Conservation (phyloP, 2,113 vertebrate species). For the Semicossyphus pulcher region DNA sequence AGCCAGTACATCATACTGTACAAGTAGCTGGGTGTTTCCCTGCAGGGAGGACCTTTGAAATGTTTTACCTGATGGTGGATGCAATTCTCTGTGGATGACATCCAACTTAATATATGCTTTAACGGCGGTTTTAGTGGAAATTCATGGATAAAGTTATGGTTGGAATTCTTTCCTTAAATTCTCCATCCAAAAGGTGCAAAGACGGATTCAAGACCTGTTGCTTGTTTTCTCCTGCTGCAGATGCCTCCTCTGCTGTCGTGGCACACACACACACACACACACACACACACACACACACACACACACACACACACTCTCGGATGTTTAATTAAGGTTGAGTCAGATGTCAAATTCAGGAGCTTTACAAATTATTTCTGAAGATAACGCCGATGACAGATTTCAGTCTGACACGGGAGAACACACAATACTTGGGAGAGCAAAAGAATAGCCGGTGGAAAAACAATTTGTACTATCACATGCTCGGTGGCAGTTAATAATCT, state of each 20-base stretch:
- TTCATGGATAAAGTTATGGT: too few relatives aligned
- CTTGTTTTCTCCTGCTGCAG: neutral
- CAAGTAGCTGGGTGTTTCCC: too few relatives aligned
- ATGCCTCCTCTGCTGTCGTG: conserved; percentile 22
- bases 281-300: too few relatives aligned
- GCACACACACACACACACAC: too few relatives aligned
- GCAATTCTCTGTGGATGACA: neutral
- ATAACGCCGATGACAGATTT: conserved; percentile 28
- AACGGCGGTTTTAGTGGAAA: too few relatives aligned
- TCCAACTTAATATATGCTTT: too few relatives aligned
- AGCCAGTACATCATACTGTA: neutral
- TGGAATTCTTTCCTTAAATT: neutral
- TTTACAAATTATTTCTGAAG: conserved; percentile 45
- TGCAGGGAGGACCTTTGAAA: neutral
- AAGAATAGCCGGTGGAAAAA: conserved; percentile 30
- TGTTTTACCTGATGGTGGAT: too few relatives aligned
- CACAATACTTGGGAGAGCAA: conserved; percentile 9
- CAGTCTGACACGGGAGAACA: conserved; percentile 15
- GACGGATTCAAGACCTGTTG: too few relatives aligned
- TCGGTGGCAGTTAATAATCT: conserved; percentile 54
- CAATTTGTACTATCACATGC: conserved; percentile 31
- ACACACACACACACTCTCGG: neutral
- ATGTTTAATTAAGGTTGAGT: conserved; percentile 55
- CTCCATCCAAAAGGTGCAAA: neutral
- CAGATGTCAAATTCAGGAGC: conserved; percentile 38